These are phyloP conservation scores for Carassius gibelio DNA, from an alignment of 2,113 vertebrate genomes.

Conservation along the genomic window DNA sequence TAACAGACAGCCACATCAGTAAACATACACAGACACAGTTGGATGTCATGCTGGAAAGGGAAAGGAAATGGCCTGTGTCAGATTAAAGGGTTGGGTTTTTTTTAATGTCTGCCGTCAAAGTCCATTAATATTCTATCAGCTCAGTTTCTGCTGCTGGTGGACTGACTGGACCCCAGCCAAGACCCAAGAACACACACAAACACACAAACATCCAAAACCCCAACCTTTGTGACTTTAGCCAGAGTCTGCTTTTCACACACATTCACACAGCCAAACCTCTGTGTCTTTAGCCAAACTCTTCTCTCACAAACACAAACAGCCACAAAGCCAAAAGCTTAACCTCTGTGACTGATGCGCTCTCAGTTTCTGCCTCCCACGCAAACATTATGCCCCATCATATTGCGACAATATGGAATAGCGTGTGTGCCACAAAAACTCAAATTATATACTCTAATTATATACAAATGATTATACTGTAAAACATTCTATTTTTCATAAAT, in stretches of 20 bases:
- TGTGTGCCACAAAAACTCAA: conserved; percentile 5
- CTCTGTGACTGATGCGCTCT: neutral
- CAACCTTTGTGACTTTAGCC: conserved; percentile 42
- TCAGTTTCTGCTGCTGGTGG: conserved; percentile 24
- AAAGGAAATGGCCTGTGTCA: conserved; percentile 43
- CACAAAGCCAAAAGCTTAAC: conserved; percentile 39
- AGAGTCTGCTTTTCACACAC: conserved; percentile 30
- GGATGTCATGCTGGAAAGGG: conserved; percentile 37
- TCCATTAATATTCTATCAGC: conserved; percentile 55
- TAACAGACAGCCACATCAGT: conserved; percentile 46
- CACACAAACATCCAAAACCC: conserved; percentile 30
- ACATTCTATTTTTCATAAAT: neutral
- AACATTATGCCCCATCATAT: neutral
- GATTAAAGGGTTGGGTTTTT: conserved; percentile 50
- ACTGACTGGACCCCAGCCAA: conserved; percentile 41
- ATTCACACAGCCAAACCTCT: conserved; percentile 34
- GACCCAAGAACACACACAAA: neutral
- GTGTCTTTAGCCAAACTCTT: conserved; percentile 29
- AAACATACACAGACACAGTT: conserved; percentile 42
- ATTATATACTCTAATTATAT: neutral
- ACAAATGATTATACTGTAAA: neutral
- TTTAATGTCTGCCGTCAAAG: conserved; percentile 51
- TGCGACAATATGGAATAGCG: neutral
- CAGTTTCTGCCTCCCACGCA: conserved; percentile 19
- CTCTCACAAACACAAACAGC: conserved; percentile 37